Percentiles rank a stretch among this genome's conserved stretches.
Evolutionary conservation across 2,888 invertebrate genomes (phyloP).

Genomic region (Oxystoma pomonae): DNA sequence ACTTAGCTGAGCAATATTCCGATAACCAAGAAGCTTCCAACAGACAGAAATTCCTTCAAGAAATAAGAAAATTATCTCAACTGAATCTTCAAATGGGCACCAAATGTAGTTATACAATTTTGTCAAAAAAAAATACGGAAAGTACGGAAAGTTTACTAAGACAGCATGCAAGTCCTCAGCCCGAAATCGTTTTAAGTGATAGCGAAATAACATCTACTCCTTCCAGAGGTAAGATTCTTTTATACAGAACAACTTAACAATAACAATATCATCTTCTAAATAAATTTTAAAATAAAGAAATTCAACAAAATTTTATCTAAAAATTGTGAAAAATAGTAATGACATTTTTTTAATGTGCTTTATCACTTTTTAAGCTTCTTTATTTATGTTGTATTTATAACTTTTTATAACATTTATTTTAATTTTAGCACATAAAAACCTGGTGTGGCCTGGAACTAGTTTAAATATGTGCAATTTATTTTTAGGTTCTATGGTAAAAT

Average conservation of each 20-base stretch:
- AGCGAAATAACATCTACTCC: conserved; percentile 39
- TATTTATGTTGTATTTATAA: no score
- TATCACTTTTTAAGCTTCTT: no score
- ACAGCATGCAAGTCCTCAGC: conserved; percentile 34
- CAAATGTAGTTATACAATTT: conserved; percentile 68
- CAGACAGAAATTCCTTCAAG: conserved; percentile 46
- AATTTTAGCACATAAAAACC: no score
- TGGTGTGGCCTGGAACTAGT: no score
- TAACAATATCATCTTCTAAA: no score
- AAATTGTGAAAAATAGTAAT: no score
- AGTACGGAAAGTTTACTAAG: conserved; percentile 61
- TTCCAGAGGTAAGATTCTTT: conserved; percentile 36
- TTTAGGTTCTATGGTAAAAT: conserved; percentile 51
- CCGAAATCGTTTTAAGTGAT: conserved; percentile 29
- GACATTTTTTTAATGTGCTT: no score
- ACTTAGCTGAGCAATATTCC: conserved; percentile 37
- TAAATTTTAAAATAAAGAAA: no score
- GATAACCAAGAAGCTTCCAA: conserved; percentile 33
- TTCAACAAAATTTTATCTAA: no score
- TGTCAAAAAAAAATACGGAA: conserved; percentile 59
- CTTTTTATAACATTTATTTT: no score
- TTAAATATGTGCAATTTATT: no score
- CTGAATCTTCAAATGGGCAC: conserved; percentile 62
- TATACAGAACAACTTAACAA: no score
- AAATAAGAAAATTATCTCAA: conserved; percentile 68